phyloP scores from a whole-genome alignment of 2,797 vertebrate species.

The Octomys mimax region DNA sequence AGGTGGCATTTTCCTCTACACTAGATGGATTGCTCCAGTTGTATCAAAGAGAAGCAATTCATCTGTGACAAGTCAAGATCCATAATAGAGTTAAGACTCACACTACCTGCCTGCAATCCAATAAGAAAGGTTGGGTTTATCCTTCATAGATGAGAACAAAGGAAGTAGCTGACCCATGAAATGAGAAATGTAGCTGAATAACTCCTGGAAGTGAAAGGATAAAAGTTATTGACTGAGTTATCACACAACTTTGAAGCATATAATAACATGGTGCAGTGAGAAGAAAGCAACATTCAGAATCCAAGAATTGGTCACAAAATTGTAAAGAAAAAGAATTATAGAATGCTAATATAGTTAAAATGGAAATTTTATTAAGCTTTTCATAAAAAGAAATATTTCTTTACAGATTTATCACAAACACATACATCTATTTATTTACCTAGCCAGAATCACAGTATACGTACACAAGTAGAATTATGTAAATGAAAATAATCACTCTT shows the following conservation, averaged over 20 bases:
- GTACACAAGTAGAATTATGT: neutral
- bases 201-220: slow-evolving; percentile 63
- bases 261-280: neutral
- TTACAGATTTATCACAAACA: neutral
- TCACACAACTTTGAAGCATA: neutral
- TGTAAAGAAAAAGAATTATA: neutral
- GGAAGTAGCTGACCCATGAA: slow-evolving; percentile 79
- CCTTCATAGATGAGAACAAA: slow-evolving; percentile 76
- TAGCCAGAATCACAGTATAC: neutral
- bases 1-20: slow-evolving; percentile 36
- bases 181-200: slow-evolving; percentile 77
- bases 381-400: neutral
- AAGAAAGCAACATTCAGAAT: neutral
- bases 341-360: neutral
- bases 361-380: neutral
- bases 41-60: slow-evolving; percentile 75
- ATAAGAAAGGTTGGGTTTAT: slow-evolving; percentile 68
- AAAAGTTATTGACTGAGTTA: slow-evolving; percentile 57
- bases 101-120: slow-evolving; percentile 64
- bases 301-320: neutral
- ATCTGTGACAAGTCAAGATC: slow-evolving; percentile 77
- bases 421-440: neutral
- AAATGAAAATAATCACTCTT: neutral
- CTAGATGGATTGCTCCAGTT: slow-evolving; percentile 45
- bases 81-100: slow-evolving; percentile 73